Evolutionary conservation across 2,888 invertebrate genomes (phyloP), one percentile per base, ranked within the genome.

Genomic region (Rutpela maculata): DNA sequence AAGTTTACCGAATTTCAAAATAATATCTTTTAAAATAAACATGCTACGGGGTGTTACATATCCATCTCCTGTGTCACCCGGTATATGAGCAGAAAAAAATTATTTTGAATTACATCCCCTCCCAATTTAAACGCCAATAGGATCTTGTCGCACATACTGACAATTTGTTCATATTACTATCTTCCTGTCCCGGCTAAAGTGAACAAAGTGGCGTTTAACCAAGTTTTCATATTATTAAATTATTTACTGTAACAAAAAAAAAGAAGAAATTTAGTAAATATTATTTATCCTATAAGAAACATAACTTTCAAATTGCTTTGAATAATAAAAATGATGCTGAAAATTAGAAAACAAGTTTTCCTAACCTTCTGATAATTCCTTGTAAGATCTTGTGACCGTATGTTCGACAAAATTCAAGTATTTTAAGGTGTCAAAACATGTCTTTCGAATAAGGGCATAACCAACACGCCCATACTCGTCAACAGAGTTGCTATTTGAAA

Each of bases 401-500:
- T 15, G n/a, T 15, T 15, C 43, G 1, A 43, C 12, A 43, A 43
- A 67, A 56, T 56, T 70, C 43, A 18, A 57, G 67, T 65, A 62
- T 18, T 72, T 55, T 19, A 35, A 63, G 50, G 68, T 68, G 74
- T 69, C 75, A 75, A 62, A 75, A 75, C 69, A 69, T 75, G 55
- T 63, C 69, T 56, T 50, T 55, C 19, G 63, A 9, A 56, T 22
- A 75, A 69, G 75, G 75, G 75, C 55, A 18, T 62, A 31, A 57
- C 74, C 11, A 76, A 66, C 72, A 77, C 75, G 70, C 77, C 74
- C 78, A 68, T 31, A 56, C 63, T 74, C 71, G 73, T 73, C 65
- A 73, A 77, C 80, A 83, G 76, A 73, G 71, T 76, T 66, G 56
- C 50, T 67, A 70, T 70, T 70, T 35, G 63, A 62, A 60, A 73